A percentile compares a stretch with the other conserved stretches of the same genome.
These are phyloP conservation scores for Perca flavescens DNA, from an alignment of 2,113 vertebrate species.

Conservation along the genomic window DNA sequence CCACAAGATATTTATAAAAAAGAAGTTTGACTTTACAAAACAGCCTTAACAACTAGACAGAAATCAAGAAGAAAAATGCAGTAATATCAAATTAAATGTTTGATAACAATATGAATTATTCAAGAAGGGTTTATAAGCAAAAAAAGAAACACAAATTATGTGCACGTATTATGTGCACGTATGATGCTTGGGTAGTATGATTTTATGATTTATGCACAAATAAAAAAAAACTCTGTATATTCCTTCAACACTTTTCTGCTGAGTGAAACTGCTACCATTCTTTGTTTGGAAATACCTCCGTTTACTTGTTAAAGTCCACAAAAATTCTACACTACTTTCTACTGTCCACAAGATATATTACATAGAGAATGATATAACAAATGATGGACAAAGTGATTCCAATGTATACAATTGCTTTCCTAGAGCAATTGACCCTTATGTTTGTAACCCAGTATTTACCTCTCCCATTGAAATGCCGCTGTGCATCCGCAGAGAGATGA, in stretches of 20 bases:
- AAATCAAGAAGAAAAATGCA: neutral
- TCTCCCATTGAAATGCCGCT: constrained; percentile 83
- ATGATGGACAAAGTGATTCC: neutral
- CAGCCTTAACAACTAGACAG: neutral
- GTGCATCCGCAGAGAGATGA: constrained; percentile 82
- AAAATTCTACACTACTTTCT: too few relatives aligned
- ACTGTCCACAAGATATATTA: too few relatives aligned
- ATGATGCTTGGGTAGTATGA: neutral
- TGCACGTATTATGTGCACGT: neutral
- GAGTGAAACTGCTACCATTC: too few relatives aligned
- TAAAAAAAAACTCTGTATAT: too few relatives aligned
- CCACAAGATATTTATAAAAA: neutral
- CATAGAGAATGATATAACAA: neutral
- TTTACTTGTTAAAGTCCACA: too few relatives aligned
- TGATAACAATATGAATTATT: too few relatives aligned
- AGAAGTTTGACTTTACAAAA: neutral
- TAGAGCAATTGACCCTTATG: neutral
- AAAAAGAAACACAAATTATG: neutral
- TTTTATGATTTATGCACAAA: neutral
- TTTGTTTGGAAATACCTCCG: too few relatives aligned
- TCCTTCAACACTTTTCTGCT: too few relatives aligned
- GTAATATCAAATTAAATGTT: neutral
- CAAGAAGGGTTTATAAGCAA: too few relatives aligned
- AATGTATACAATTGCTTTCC: neutral
- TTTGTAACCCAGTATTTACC: constrained; percentile 69